Evolutionary conservation across 2,888 invertebrate genomes (phyloP).

Genomic region (Peribatodes rhomboidaria): DNA sequence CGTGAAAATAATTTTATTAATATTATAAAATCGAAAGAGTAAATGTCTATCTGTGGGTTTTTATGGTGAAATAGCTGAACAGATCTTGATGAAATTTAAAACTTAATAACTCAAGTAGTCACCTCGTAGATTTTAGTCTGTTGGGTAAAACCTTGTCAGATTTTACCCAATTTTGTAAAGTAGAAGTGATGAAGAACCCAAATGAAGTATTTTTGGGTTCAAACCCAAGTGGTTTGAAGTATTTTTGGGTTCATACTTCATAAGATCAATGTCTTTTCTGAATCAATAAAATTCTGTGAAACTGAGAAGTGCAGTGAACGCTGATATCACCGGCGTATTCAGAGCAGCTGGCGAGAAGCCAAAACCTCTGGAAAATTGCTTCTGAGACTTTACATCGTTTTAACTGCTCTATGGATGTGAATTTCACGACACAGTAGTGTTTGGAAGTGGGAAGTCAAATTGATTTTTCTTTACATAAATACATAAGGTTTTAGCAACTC

Average conservation of each 20-base stretch:
- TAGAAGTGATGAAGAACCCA: no score
- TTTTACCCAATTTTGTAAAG: no score
- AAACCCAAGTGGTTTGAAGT: background rate
- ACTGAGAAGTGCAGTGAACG: slow-evolving; percentile 40
- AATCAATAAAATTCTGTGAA: slow-evolving; percentile 32
- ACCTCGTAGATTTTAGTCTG: no score
- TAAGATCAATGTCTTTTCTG: slow-evolving; percentile 24
- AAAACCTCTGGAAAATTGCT: slow-evolving; percentile 32
- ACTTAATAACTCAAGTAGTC: no score
- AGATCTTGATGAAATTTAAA: no score
- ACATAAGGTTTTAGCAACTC: background rate
- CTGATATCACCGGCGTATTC: slow-evolving; percentile 38
- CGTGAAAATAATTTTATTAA: no score
- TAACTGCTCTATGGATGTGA: slow-evolving; percentile 14
- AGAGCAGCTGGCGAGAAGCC: slow-evolving; percentile 36
- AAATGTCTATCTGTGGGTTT: no score
- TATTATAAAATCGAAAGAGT: no score
- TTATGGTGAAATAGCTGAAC: no score
- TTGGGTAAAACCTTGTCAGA: no score
- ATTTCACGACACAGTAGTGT: background rate
- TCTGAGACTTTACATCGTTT: slow-evolving; percentile 27
- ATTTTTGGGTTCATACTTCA: background rate
- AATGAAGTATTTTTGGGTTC: background rate
- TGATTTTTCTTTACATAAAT: slow-evolving; percentile 6
- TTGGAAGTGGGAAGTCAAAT: slow-evolving; percentile 1